Conservation (phyloP, 2,888 invertebrate genomes). For the Gnatocerus cornutus region DNA sequence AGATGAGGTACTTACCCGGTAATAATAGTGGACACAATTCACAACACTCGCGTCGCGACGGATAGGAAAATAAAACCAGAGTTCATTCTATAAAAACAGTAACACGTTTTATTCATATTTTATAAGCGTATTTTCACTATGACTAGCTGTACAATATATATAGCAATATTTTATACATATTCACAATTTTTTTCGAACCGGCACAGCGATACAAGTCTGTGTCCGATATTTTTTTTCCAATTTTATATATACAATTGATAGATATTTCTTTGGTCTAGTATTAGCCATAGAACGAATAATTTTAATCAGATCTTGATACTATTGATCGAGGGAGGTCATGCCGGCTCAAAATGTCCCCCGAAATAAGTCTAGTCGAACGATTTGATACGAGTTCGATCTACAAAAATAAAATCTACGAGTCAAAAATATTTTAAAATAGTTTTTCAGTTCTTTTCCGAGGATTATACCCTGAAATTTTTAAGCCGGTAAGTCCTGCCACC, state of each 20-base stretch:
- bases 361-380: slow-evolving; percentile 57
- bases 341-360: slow-evolving; percentile 57
- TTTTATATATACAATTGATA: slow-evolving; percentile 69
- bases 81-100: slow-evolving; percentile 72
- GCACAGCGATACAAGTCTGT: slow-evolving; percentile 54
- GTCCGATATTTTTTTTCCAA: slow-evolving; percentile 60
- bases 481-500: slow-evolving; percentile 54
- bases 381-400: slow-evolving; percentile 60
- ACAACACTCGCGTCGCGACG: slow-evolving; percentile 11
- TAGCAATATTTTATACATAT: slow-evolving; percentile 70
- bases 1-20: not conserved
- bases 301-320: slow-evolving; percentile 54
- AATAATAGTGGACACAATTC: not conserved
- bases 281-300: slow-evolving; percentile 64
- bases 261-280: slow-evolving; percentile 71
- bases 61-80: slow-evolving; percentile 65
- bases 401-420: slow-evolving; percentile 64
- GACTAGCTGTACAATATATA: slow-evolving; percentile 72
- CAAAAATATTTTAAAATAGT: slow-evolving; percentile 55
- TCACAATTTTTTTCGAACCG: slow-evolving; percentile 68
- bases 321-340: slow-evolving; percentile 52
- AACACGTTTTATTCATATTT: slow-evolving; percentile 71
- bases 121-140: slow-evolving; percentile 72
- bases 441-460: slow-evolving; percentile 62
- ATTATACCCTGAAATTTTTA: slow-evolving; percentile 60